Base-by-base conservation (phyloP, 2,113 vertebrate genomes). In the Ophthalmolycus amberensis region DNA sequence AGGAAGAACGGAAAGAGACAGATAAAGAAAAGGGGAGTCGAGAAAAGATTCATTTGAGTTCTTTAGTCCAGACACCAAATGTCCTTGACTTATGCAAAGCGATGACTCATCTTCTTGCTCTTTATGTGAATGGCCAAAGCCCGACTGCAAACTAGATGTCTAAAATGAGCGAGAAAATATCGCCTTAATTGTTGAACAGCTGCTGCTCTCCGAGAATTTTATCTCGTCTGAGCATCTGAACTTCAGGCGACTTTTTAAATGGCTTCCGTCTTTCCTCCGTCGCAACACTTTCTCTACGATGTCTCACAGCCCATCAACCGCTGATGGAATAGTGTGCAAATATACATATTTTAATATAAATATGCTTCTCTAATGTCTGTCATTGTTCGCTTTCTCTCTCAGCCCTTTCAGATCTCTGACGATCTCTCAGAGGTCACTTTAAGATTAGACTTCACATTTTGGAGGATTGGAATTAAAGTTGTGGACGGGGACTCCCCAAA, bases 31-130 rank as follows among this genome's bases (percentile, higher is more conserved):
- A 70, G 67, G 50, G 65, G 67, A 78, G 70, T 25, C 58, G 70
- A 79, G 85, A 84, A 90, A 90, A 90, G 82, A 93, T 90, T 90
- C 87, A 91, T 93, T 92, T 90, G 73, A 85, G n/a, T n/a, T n/a
- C n/a, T n/a, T n/a, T n/a, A n/a, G n/a, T n/a, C n/a, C n/a, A n/a
- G 68, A 71, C 75, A 67, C 69, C 68, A 78, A 88, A 87, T 78
- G 88, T 83, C 90, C 88, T 88, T 84, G 80, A 63, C 71, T 84
- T 70, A 80, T 89, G 87, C 76, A 90, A 71, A 88, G 25, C 16
- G 64, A 71, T 89, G 90, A 90, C 80, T 93, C 89, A 92, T 82
- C 58, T 25, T 71, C 81, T 69, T 76, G 80, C 70, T 88, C 56
- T 70, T 38, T 63, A 83, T 79, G 48, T 52, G 81, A 72, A 78